A percentile compares a stretch with the other conserved stretches of the same genome.
Conservation (phyloP, 2,797 vertebrate genomes). For the Xiphophorus birchmanni region DNA sequence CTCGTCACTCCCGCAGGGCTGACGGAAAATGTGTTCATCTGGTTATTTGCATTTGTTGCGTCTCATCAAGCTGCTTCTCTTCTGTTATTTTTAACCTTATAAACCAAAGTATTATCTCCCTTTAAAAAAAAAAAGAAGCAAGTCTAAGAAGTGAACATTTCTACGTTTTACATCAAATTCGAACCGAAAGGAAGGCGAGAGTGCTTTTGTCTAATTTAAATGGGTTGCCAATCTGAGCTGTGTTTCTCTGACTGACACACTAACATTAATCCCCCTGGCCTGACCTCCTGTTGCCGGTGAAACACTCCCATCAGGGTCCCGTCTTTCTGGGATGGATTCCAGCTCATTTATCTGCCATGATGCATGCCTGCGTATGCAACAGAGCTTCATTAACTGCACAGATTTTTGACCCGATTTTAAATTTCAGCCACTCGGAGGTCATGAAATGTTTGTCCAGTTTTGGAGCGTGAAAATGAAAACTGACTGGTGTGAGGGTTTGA, state of each 20-base stretch:
- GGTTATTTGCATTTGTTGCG: conserved; percentile 19
- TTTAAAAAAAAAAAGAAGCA: not conserved
- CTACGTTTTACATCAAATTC: not conserved
- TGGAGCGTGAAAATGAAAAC: not conserved
- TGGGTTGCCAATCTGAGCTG: conserved; percentile 41
- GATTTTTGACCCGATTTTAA: conserved; percentile 41
- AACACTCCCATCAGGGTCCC: conserved; percentile 39
- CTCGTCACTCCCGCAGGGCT: conserved; percentile 32
- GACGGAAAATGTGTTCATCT: conserved; percentile 33
- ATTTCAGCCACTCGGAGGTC: not conserved
- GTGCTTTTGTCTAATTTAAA: conserved; percentile 14
- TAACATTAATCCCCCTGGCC: conserved; percentile 38
- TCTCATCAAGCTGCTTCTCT: not conserved
- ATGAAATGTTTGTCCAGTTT: not conserved
- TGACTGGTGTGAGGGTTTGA: not conserved
- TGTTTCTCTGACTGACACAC: conserved; percentile 32
- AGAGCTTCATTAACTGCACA: conserved; percentile 36
- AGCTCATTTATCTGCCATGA: conserved; percentile 13
- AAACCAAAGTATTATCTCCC: not conserved
- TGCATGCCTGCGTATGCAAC: conserved; percentile 27
- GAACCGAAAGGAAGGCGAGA: conserved; percentile 7
- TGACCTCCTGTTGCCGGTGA: conserved; percentile 31
- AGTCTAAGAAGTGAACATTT: not conserved
- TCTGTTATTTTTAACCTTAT: not conserved
- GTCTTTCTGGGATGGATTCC: conserved; percentile 26